Percentiles rank a stretch among this genome's conserved stretches.
These are phyloP conservation scores for Athene noctua DNA, from an alignment of 2,113 vertebrate species.

Conservation along the genomic window DNA sequence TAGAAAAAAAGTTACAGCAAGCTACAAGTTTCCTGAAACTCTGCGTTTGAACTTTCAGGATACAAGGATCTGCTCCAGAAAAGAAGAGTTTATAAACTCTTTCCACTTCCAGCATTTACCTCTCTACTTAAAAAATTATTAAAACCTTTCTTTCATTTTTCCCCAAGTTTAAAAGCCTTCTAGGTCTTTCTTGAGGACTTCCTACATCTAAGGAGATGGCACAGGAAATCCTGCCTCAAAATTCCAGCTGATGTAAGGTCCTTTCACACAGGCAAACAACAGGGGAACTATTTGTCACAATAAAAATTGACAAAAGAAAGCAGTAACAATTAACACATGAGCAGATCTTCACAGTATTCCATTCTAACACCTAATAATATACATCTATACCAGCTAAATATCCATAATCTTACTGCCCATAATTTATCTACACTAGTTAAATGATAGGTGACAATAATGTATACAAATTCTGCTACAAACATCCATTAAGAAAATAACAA, in stretches of 20 bases:
- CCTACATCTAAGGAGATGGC: background rate
- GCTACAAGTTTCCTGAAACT: background rate
- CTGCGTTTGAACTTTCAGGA: background rate
- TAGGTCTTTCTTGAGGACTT: background rate
- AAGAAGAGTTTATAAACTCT: background rate
- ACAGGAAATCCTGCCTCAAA: background rate
- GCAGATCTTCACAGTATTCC: background rate
- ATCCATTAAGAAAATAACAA: slow-evolving; percentile 18
- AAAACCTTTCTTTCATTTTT: background rate
- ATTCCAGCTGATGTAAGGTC: background rate
- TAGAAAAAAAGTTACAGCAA: background rate
- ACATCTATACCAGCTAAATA: background rate
- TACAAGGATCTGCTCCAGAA: background rate
- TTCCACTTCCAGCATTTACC: background rate
- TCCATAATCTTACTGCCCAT: background rate
- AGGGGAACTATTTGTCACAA: background rate
- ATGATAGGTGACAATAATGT: background rate
- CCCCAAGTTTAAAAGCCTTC: background rate
- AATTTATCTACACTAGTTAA: background rate
- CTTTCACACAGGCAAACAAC: background rate
- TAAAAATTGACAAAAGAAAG: background rate
- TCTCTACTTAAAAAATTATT: background rate
- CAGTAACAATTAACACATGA: background rate
- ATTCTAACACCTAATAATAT: background rate
- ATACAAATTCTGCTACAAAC: slow-evolving; percentile 2